Evolutionary conservation across 2,888 invertebrate species (phyloP).

Genomic region (Pandemis cinnamomeana): DNA sequence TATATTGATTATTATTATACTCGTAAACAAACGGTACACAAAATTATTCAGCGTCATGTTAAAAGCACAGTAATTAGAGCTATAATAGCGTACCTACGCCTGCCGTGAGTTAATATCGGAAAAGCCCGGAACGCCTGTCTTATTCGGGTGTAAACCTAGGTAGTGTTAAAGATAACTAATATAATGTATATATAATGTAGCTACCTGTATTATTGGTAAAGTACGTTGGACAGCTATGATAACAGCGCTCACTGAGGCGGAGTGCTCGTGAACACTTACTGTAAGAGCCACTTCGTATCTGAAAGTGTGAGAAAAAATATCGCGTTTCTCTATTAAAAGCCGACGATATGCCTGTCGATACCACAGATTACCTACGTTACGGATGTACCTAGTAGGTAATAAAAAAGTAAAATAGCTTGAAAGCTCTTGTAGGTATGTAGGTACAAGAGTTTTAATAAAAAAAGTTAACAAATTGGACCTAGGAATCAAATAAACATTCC

Average conservation of each 20-base stretch:
- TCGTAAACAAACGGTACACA: too few species aligned
- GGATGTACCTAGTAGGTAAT: too few species aligned
- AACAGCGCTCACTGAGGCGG: constrained; percentile 45
- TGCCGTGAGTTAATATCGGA: too few species aligned
- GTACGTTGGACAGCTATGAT: constrained; percentile 47
- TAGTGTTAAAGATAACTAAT: too few species aligned
- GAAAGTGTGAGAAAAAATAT: constrained; percentile 32
- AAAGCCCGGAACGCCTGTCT: too few species aligned
- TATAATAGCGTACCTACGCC: too few species aligned
- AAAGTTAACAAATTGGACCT: too few species aligned
- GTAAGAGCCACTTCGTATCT: constrained; percentile 55
- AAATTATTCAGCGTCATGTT: too few species aligned
- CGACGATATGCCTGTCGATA: not conserved
- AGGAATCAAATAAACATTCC: not conserved
- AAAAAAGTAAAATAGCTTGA: not conserved
- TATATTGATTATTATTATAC: too few species aligned
- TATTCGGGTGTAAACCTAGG: too few species aligned
- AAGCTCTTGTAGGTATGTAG: not conserved
- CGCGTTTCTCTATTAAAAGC: constrained; percentile 4
- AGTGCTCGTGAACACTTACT: constrained; percentile 49
- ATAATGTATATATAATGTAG: too few species aligned
- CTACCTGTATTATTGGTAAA: constrained; percentile 60
- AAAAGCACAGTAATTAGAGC: too few species aligned
- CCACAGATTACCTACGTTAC: not conserved
- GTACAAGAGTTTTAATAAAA: not conserved